Evolutionary conservation across 2,113 vertebrate genomes (phyloP).

Genomic region (Ceuthmochares aereus): DNA sequence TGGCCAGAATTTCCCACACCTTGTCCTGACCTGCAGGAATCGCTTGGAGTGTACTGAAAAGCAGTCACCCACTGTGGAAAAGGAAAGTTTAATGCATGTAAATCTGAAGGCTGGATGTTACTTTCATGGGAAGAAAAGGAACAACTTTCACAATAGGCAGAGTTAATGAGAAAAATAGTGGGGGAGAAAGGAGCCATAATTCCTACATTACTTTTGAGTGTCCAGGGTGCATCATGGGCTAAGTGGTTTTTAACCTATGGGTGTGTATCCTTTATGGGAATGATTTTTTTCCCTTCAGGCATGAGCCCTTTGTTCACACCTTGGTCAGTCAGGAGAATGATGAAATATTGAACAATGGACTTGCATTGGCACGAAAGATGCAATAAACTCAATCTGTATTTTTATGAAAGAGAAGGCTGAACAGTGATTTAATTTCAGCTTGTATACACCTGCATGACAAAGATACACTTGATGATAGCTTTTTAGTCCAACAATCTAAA

Average conservation of each 20-base stretch:
- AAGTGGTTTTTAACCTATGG: background rate
- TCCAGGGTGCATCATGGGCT: background rate
- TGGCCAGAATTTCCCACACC: background rate
- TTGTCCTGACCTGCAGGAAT: background rate
- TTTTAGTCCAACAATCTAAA: background rate
- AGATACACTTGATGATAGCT: background rate
- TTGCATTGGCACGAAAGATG: background rate
- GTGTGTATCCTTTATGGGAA: background rate
- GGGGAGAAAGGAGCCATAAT: background rate
- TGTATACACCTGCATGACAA: background rate
- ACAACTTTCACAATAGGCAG: background rate
- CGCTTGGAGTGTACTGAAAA: rapidly evolving
- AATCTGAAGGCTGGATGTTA: background rate
- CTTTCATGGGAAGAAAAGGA: background rate
- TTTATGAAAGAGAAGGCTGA: background rate
- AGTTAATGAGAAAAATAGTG: background rate
- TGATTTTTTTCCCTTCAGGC: conserved; percentile 11
- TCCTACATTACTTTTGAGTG: background rate
- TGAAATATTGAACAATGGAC: background rate
- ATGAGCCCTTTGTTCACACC: conserved; percentile 3
- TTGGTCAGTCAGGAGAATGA: conserved; percentile 41
- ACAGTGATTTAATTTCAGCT: background rate
- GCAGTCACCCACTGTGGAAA: background rate
- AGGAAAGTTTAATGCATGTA: background rate
- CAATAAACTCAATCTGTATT: background rate